Percentiles rank a stretch among this genome's conserved stretches.
Conservation (phyloP, 2,797 vertebrate species). For the Coendou prehensilis region DNA sequence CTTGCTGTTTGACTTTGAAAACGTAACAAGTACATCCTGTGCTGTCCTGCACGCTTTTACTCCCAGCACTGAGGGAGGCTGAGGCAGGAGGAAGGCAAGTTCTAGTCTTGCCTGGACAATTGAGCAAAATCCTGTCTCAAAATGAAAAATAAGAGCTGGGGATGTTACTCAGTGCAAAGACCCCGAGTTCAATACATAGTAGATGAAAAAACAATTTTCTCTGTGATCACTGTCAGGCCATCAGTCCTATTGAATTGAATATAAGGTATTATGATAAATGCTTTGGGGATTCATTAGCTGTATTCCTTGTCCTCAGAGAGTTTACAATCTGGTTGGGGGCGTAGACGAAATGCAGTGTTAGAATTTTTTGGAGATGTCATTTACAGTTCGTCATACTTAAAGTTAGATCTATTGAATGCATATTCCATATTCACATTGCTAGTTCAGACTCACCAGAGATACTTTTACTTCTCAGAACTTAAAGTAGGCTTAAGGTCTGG, state of each 20-base stretch:
- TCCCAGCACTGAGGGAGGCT: not conserved
- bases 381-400: not conserved
- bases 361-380: constrained; percentile 28
- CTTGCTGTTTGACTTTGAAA: constrained; percentile 48
- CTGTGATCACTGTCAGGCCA: not conserved
- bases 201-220: not conserved
- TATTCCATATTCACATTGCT: not conserved
- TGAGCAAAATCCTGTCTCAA: not conserved
- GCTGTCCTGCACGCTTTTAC: not conserved
- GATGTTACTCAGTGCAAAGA: not conserved
- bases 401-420: not conserved
- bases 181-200: not conserved
- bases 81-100: not conserved
- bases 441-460: not conserved
- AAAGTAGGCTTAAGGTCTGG: constrained; percentile 12
- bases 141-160: not conserved
- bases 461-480: constrained; percentile 18
- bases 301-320: not conserved
- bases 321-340: constrained; percentile 16
- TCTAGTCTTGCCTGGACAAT: not conserved
- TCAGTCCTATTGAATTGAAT: not conserved
- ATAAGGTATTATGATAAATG: constrained; percentile 6
- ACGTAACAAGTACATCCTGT: not conserved
- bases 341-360: constrained; percentile 45
- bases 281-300: not conserved